phyloP scores from a whole-genome alignment of 2,113 vertebrate species.

The Platysteira castanea region DNA sequence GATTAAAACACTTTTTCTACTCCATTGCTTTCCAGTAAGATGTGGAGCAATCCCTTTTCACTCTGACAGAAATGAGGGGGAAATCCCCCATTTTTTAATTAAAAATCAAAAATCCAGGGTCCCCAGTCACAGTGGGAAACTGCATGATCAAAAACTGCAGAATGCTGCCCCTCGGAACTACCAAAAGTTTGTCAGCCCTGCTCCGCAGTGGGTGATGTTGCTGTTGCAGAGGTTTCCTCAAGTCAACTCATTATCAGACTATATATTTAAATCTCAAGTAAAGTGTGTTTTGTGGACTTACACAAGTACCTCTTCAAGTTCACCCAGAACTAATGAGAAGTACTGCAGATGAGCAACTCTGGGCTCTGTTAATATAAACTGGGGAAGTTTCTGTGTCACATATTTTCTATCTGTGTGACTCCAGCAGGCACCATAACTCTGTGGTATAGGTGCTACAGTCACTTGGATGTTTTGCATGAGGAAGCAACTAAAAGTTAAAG shows the following conservation, averaged over 20 bases:
- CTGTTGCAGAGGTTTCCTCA: not conserved
- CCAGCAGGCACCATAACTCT: not conserved
- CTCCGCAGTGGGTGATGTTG: accelerated
- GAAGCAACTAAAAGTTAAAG: not conserved
- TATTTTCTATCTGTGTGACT: not conserved
- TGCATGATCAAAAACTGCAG: not conserved
- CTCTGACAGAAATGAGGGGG: not conserved
- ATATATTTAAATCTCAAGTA: not conserved
- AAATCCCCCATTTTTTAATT: not conserved
- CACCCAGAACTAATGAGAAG: not conserved
- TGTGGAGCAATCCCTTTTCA: not conserved
- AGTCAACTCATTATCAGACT: not conserved
- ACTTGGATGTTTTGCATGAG: not conserved
- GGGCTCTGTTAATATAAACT: not conserved
- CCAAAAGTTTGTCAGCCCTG: not conserved
- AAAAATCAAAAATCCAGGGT: not conserved
- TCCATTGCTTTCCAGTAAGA: not conserved
- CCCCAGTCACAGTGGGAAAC: not conserved
- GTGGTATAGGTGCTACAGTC: not conserved
- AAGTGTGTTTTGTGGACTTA: not conserved
- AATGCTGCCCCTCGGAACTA: not conserved
- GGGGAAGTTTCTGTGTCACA: not conserved
- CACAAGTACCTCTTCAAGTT: not conserved
- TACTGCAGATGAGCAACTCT: not conserved
- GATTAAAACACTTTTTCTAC: not conserved